A percentile compares a stretch with the other conserved stretches of the same genome.
Conservation (phyloP, 2,888 invertebrate genomes). For the Zhuqinia jingwanae region DNA sequence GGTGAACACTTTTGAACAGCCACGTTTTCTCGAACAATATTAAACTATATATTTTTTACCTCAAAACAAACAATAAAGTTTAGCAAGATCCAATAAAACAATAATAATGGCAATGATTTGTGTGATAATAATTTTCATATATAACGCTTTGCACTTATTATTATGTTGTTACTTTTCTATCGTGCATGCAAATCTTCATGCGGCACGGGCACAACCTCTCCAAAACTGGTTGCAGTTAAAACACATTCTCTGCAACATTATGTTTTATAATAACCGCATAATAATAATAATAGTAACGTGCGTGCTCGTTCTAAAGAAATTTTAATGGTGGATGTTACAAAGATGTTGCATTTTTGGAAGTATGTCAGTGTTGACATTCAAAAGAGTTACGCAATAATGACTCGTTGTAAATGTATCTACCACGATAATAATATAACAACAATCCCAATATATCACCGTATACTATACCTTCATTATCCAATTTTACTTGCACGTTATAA, state of each 20-base stretch:
- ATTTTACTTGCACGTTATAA: background rate
- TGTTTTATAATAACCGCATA: background rate
- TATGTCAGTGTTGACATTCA: constrained; percentile 41
- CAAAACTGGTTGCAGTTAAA: constrained; percentile 9
- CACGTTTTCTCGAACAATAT: background rate
- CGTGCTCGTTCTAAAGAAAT: background rate
- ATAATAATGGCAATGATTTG: no score
- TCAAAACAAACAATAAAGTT: background rate
- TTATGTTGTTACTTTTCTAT: background rate
- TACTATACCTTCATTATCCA: background rate
- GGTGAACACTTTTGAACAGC: background rate
- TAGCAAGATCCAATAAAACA: background rate
- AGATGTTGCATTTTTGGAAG: constrained; percentile 9
- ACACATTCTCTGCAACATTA: background rate
- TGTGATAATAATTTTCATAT: no score
- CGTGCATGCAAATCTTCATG: background rate
- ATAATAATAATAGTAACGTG: background rate
- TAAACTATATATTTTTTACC: background rate
- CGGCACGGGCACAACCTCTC: constrained; percentile 22
- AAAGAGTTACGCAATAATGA: constrained; percentile 34
- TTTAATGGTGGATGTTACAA: background rate
- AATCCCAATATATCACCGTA: background rate
- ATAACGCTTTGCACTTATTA: background rate
- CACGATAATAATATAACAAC: background rate
- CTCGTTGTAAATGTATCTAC: background rate